Conservation (phyloP, 2,888 invertebrate species). For the Imbricaverruca yamaguchii region DNA sequence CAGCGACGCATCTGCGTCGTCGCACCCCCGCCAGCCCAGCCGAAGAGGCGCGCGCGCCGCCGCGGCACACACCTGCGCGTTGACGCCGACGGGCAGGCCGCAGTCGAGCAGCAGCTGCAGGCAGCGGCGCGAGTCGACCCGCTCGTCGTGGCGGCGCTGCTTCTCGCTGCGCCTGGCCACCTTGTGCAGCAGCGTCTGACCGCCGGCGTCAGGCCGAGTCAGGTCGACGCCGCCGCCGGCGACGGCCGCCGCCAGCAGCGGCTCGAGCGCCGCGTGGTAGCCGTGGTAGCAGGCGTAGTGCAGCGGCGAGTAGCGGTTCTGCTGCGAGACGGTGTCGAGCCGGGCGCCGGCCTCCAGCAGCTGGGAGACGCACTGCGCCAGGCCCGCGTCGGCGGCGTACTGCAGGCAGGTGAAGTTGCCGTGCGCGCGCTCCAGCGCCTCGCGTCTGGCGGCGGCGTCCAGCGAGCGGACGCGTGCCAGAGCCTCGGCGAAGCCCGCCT, state of each 20-base stretch:
- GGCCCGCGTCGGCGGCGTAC: conserved; percentile 33
- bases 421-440: conserved; percentile 30
- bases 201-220: conserved; percentile 24
- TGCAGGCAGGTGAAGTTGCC: conserved; percentile 31
- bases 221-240: conserved; percentile 24
- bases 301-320: background rate
- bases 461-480: conserved; percentile 8
- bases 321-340: background rate
- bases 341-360: conserved; percentile 54
- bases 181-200: conserved; percentile 34
- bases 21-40: too few relatives aligned
- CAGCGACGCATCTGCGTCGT: too few relatives aligned
- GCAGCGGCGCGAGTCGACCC: conserved; percentile 28
- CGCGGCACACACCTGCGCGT: conserved; percentile 41
- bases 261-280: conserved; percentile 27
- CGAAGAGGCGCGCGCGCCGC: too few relatives aligned
- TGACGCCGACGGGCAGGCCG: conserved; percentile 44
- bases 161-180: conserved; percentile 27
- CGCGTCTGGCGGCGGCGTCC: background rate
- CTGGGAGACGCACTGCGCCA: conserved; percentile 49
- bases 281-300: conserved; percentile 25
- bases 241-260: conserved; percentile 25
- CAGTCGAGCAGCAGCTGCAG: conserved; percentile 27
- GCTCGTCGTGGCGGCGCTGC: conserved; percentile 18
- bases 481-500: conserved; percentile 26